Evolutionary conservation across 2,888 invertebrate genomes (phyloP), one percentile per base, ranked within the genome.

Genomic region (Coenonympha glycerion): DNA sequence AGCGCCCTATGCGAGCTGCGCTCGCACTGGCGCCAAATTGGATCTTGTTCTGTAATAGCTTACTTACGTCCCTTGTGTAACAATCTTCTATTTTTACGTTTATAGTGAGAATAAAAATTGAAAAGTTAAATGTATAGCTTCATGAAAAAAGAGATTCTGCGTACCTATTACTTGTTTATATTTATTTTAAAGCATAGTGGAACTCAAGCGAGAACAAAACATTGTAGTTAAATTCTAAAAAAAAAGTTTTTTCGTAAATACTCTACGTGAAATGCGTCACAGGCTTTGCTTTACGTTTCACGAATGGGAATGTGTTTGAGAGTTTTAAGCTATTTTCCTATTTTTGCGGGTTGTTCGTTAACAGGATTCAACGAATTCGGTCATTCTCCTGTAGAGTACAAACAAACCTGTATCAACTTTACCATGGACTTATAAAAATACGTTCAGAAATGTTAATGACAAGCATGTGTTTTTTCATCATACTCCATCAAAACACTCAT

Each of bases 181-280:
- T 57, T 58, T 57, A n/a, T 54, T 47, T 37, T 44, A 54, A 22
- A 55, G 28, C 24, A 42, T 51, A 58, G 57, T 53, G 45, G 52
- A 61, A 58, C 52, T 59, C 59, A 61, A 61, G 56, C 61, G 40
- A 52, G 54, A 56, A 56, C 59, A 57, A 60, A 60, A 60, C 56
- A 60, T 58, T 59, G 56, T 61, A 59, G 61, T 59, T 57, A 53
- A 54, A 53, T 55, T 47, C 49, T 36, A 56, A 56, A 59, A 59
- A 60, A 60, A 51, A 54, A 54, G 51, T 49, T 56, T 59, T 46
- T 40, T 45, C 53, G 55, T 57, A 57, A 59, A 61, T 59, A 58
- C 59, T 57, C 52, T 44, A 58, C 58, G 53, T 58, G 51, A 58
- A 59, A 59, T 59, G 49, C 58, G 59, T 59, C 60, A 58, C 60